Percentiles rank a stretch among this genome's conserved stretches.
Conservation (phyloP, 2,888 invertebrate genomes). For the Ectobius pallidus region DNA sequence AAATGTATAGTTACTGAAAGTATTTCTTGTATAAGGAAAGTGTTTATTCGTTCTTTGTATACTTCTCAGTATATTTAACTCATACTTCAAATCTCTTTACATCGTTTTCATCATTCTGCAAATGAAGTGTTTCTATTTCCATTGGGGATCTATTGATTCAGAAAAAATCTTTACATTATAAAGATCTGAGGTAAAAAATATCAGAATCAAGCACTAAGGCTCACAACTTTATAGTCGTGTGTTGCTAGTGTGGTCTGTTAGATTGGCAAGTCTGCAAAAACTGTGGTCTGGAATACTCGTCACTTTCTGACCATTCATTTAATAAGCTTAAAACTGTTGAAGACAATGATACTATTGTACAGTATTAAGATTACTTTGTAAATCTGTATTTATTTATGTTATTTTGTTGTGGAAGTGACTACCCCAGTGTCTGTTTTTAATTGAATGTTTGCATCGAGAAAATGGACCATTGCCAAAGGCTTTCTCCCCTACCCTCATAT, state of each 20-base stretch:
- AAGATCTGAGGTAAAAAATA: too few relatives aligned
- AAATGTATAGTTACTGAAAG: too few relatives aligned
- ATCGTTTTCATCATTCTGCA: too few relatives aligned
- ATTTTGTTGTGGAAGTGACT: background rate
- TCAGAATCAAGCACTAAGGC: too few relatives aligned
- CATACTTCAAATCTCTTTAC: too few relatives aligned
- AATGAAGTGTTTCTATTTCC: too few relatives aligned
- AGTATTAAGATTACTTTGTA: conserved; percentile 17
- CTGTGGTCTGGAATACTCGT: conserved; percentile 19
- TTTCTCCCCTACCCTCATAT: background rate
- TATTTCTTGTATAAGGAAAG: too few relatives aligned
- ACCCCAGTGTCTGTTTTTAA: background rate
- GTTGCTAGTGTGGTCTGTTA: background rate
- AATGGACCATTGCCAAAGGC: background rate
- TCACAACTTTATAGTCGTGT: too few relatives aligned
- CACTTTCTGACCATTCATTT: conserved; percentile 27
- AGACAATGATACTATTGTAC: conserved; percentile 14
- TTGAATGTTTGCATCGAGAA: background rate
- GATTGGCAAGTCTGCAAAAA: background rate
- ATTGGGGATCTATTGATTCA: too few relatives aligned
- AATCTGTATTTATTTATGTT: background rate
- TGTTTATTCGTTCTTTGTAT: too few relatives aligned
- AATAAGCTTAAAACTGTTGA: conserved; percentile 12
- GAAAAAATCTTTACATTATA: too few relatives aligned
- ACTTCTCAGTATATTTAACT: too few relatives aligned